Base-by-base conservation (phyloP, 2,888 invertebrate species). In the Sinodicranocentrus sp. region DNA sequence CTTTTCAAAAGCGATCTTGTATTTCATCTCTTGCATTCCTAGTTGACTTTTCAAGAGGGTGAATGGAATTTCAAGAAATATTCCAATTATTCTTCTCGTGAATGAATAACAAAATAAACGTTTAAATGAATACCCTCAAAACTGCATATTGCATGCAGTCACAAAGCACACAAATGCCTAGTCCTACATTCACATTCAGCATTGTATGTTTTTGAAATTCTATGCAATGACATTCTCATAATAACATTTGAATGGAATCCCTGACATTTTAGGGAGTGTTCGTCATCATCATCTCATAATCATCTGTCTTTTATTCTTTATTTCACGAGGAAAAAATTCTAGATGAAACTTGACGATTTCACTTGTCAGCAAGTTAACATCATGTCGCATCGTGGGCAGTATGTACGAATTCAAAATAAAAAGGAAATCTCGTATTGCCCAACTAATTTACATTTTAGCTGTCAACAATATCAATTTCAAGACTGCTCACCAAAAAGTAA, bases 181-280 rank as follows among this genome's bases (percentile, higher is more conserved):
- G n/a, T n/a, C n/a, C n/a, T n/a, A n/a, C n/a, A n/a, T n/a, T n/a
- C n/a, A n/a, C n/a, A n/a, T n/a, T n/a, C n/a, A n/a, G n/a, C n/a
- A 13, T 48, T 48, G 48, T 48, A 10, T 10, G 48, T 17, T 48
- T 48, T 13, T n/a, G 48, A 10, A 23, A 59, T 59, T 19, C 23
- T 5, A 59, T 21, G 19, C 6, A 59, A 21, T 59, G 54, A 23
- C 57, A 28, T 28, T 2, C 61, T 28, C 8, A 39, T 43, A 59
- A 70, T 44, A 23, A 61, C 13, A 54, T 72, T 63, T 65, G 72
- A 72, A 80, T 72, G 72, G 80, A 80, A 80, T 72, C 72, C 65
- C 57, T 80, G 80, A 80, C 72, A 73, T 80, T 61, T 80, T 80
- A 80, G 44, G 80, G 80, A 72, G 80, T 80, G 80, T 67, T 80